A percentile compares a stretch with the other conserved stretches of the same genome.
Conservation (phyloP, 2,113 vertebrate genomes). For the Lophotis ruficrista region DNA sequence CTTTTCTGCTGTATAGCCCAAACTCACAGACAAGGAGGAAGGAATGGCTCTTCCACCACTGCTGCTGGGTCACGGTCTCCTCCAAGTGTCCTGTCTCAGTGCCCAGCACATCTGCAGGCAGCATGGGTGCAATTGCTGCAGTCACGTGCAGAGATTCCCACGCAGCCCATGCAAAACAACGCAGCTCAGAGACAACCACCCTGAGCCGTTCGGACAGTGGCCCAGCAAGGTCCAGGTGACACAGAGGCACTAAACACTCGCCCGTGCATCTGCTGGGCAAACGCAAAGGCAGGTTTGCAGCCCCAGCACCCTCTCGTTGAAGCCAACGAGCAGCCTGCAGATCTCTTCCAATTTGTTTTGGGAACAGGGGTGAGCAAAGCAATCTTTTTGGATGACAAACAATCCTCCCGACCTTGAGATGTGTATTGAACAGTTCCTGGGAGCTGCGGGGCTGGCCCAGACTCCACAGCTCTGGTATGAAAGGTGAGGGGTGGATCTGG, state of each 20-base stretch:
- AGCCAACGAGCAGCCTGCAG: neutral
- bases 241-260: neutral
- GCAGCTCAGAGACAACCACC: neutral
- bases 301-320: rapidly evolving
- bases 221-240: neutral
- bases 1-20: neutral
- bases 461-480: neutral
- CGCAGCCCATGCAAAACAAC: neutral
- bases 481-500: neutral
- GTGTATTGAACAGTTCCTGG: rapidly evolving
- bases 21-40: neutral
- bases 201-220: rapidly evolving
- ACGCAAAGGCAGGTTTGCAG: neutral
- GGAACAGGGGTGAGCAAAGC: neutral
- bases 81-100: neutral
- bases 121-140: neutral
- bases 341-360: neutral
- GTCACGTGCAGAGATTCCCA: neutral
- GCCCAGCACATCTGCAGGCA: neutral
- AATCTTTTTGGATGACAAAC: neutral
- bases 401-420: rapidly evolving
- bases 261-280: neutral
- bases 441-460: rapidly evolving
- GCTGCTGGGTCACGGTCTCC: neutral
- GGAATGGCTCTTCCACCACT: neutral